Percentiles rank a stretch among this genome's conserved stretches.
Conservation (phyloP, 2,113 vertebrate genomes). For the Tragelaphus imberbis region DNA sequence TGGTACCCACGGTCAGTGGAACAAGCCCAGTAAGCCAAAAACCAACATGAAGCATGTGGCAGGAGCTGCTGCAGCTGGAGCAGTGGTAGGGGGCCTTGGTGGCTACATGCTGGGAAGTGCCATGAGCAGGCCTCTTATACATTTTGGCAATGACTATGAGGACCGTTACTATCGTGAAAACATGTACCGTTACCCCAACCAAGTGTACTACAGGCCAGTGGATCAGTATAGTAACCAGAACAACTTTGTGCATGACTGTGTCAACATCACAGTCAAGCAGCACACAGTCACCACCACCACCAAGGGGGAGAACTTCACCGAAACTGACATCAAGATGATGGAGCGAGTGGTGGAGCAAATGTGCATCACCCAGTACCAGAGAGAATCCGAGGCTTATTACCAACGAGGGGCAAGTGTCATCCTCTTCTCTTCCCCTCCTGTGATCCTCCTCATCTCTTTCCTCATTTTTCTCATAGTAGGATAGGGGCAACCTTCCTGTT, state of each 20-base stretch:
- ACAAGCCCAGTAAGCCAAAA: slow-evolving; percentile 77
- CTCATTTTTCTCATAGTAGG: slow-evolving; percentile 73
- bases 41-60: slow-evolving; percentile 80
- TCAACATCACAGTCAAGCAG: slow-evolving; percentile 80
- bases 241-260: slow-evolving; percentile 80
- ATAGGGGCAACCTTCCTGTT: not conserved
- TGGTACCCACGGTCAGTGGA: slow-evolving; percentile 74
- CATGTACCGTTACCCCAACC: slow-evolving; percentile 76
- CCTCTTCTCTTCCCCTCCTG: slow-evolving; percentile 52
- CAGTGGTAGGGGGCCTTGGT: slow-evolving; percentile 76
- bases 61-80: slow-evolving; percentile 71
- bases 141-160: slow-evolving; percentile 78
- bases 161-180: slow-evolving; percentile 77
- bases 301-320: slow-evolving; percentile 72
- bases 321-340: slow-evolving; percentile 75
- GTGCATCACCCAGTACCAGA: slow-evolving; percentile 79
- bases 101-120: slow-evolving; percentile 80
- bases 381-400: slow-evolving; percentile 57
- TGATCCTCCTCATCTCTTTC: slow-evolving; percentile 71
- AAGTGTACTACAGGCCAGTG: slow-evolving; percentile 77
- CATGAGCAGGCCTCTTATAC: slow-evolving; percentile 75
- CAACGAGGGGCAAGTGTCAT: not conserved
- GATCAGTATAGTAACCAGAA: slow-evolving; percentile 72
- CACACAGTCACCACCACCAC: slow-evolving; percentile 78
- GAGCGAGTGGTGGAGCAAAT: slow-evolving; percentile 81